phyloP scores from a whole-genome alignment of 2,113 vertebrate genomes.

The Macroglossus sobrinus region DNA sequence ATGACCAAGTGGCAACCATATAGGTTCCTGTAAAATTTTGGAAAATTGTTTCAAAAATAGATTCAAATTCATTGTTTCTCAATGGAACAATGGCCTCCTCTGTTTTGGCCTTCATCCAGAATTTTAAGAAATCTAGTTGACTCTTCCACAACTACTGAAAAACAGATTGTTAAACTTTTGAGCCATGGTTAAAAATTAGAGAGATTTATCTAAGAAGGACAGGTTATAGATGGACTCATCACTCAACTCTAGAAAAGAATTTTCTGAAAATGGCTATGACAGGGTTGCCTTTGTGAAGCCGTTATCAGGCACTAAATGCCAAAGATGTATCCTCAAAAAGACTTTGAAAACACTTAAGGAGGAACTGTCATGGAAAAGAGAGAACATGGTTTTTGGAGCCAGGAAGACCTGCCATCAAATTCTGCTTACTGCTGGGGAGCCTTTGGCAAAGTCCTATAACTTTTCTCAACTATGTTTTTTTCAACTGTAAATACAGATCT shows the following conservation, averaged over 20 bases:
- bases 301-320: background rate
- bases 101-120: constrained; percentile 15
- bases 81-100: constrained; percentile 27
- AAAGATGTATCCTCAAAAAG: background rate
- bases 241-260: background rate
- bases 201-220: background rate
- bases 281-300: background rate
- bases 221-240: background rate
- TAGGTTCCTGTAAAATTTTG: constrained; percentile 55
- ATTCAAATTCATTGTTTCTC: constrained; percentile 45
- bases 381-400: background rate
- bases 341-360: background rate
- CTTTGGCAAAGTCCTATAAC: background rate
- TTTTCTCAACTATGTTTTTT: background rate
- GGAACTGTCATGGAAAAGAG: background rate
- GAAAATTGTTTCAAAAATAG: constrained; percentile 59
- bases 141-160: background rate
- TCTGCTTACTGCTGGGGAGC: background rate
- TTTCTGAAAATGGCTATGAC: background rate
- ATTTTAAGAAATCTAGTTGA: constrained; percentile 24
- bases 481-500: background rate
- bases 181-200: background rate
- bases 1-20: constrained; percentile 40
- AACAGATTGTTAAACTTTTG: background rate
- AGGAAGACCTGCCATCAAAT: background rate